Conservation (phyloP, 2,113 vertebrate species). For the Gavialis gangeticus region DNA sequence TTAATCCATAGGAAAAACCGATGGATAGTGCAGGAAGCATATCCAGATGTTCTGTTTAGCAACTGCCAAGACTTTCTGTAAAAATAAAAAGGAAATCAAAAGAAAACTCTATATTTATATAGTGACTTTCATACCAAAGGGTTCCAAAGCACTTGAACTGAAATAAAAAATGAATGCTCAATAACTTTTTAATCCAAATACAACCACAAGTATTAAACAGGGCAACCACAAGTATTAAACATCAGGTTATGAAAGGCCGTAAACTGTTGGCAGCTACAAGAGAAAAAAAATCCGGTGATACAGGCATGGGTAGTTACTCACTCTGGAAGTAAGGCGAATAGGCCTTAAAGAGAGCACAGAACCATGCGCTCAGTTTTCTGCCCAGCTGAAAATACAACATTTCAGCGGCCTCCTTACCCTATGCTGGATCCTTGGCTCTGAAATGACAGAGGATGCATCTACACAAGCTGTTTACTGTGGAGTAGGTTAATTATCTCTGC, state of each 20-base stretch:
- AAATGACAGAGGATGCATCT: not conserved
- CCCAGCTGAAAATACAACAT: not conserved
- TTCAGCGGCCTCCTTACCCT: not conserved
- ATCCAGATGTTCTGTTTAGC: conserved; percentile 26
- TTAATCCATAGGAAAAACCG: not conserved
- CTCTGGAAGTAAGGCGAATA: not conserved
- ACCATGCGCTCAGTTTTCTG: not conserved
- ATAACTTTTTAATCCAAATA: not conserved
- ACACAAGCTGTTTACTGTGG: too few species aligned
- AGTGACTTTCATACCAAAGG: not conserved
- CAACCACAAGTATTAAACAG: not conserved
- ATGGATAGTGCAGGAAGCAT: not conserved
- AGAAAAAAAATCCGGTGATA: not conserved
- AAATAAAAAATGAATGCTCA: not conserved
- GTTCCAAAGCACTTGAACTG: not conserved
- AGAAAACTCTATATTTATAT: not conserved
- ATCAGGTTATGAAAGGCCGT: accelerated
- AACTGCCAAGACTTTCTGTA: not conserved
- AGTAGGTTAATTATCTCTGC: too few species aligned
- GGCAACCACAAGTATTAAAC: not conserved
- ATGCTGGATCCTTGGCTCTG: not conserved
- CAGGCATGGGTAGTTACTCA: not conserved
- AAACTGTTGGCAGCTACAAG: not conserved
- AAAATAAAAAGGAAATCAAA: conserved; percentile 14
- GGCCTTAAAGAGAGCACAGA: not conserved